Evolutionary conservation across 2,113 vertebrate genomes (phyloP), one percentile per base, ranked within the genome.

Genomic region (Nothobranchius furzeri): DNA sequence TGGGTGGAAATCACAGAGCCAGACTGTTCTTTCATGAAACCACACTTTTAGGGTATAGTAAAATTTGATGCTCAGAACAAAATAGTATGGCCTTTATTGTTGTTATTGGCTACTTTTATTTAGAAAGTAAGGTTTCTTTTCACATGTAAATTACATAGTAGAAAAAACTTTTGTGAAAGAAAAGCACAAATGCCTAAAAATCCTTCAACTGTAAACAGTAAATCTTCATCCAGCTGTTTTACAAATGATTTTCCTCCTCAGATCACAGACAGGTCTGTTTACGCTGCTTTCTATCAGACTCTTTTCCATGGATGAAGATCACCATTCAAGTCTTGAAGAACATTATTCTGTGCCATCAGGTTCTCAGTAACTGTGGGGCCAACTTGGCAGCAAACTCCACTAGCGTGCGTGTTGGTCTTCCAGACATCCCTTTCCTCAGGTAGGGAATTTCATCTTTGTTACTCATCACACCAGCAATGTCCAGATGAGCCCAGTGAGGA

Each of bases 381-480:
- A 98, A 81, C 1, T 89, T 87, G 12, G 93, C 85, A 0, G 93
- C 88, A 71, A 99, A 95, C 84, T 99, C 98, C 0, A 97, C 92
- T 0, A 99, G 90, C 0, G 96, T 99, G 40, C 96, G 93, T 0
- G 98, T 99, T 3, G 98, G 98, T 48, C 98, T 91, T 49, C 98
- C 98, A 0, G 95, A 94, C 97, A 99, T 99, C 81, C 98, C 97
- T 64, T 98, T 99, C 4, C 94, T 87, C 46, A 99, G 92, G 59
- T 98, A 98, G 0, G 96, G 95, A 53, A 99, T 74, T 78, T 99
- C 97, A 2, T 99, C 97, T 74, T 97, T 98, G 81, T 98, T 99
- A 0, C 88, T 90, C 98, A 99, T 99, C 74, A 99, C 96, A 2
- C 98, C 97, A 6, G 98, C 97, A 6, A 98, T 99, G 82, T 99